phyloP scores from a whole-genome alignment of 35 echinoderm and acorn worm species.

The Lytechinus pictus region DNA sequence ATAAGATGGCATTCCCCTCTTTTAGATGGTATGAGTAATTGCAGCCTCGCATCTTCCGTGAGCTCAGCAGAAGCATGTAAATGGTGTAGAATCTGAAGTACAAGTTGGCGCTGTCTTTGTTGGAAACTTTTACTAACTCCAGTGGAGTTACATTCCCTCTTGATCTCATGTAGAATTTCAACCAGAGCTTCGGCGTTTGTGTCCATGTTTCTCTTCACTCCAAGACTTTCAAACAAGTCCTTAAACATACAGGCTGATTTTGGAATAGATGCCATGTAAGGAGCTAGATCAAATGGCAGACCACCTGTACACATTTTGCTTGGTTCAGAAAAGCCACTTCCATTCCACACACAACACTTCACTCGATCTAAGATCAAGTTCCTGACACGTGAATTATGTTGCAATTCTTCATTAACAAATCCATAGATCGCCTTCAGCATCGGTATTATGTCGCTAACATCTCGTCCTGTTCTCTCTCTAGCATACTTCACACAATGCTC shows the following conservation, averaged over 20 bases:
- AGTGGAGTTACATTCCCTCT: background rate
- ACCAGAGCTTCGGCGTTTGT: background rate
- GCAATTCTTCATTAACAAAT: background rate
- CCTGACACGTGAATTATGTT: conserved; percentile 14
- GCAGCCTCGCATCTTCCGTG: background rate
- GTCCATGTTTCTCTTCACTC: background rate
- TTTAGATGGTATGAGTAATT: conserved; percentile 46
- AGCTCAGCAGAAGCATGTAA: conserved; percentile 28
- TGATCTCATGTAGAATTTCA: conserved; percentile 30
- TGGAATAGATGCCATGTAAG: conserved; percentile 24
- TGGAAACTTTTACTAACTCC: background rate
- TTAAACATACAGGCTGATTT: background rate
- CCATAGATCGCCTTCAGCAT: background rate
- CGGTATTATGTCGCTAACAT: background rate
- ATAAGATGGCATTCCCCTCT: conserved; percentile 28
- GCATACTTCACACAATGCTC: too few species aligned
- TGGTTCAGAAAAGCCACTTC: background rate
- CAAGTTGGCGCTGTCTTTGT: background rate
- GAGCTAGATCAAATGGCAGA: conserved; percentile 19
- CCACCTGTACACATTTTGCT: conserved; percentile 1
- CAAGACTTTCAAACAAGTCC: background rate
- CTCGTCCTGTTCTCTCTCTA: background rate
- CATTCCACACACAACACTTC: conserved; percentile 19
- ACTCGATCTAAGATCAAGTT: background rate
- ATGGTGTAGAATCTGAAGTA: conserved; percentile 38